Evolutionary conservation across 2,113 vertebrate genomes (phyloP).

Genomic region (Aegithalos caudatus): DNA sequence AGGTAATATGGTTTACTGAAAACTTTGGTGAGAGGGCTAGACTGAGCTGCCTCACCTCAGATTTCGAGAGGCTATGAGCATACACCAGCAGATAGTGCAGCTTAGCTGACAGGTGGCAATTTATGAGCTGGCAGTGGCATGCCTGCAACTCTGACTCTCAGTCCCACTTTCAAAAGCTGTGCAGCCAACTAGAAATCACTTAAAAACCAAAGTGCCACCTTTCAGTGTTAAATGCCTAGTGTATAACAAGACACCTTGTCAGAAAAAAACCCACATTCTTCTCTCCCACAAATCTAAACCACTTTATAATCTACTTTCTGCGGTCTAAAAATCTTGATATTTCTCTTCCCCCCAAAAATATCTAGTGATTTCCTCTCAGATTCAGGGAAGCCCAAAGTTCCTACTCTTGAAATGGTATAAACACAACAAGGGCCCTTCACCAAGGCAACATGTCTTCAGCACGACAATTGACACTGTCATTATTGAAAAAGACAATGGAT

Average conservation of each 20-base stretch:
- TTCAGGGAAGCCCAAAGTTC: neutral
- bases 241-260: neutral
- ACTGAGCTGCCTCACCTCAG: neutral
- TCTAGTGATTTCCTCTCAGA: neutral
- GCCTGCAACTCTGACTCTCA: neutral
- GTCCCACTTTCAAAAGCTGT: neutral
- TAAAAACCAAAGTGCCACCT: neutral
- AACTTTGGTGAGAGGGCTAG: neutral
- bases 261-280: neutral
- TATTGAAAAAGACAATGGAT: neutral
- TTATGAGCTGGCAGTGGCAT: neutral
- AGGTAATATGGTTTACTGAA: neutral
- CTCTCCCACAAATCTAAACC: neutral
- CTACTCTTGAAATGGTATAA: neutral
- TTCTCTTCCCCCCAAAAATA: neutral
- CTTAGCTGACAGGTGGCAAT: neutral
- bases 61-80: neutral
- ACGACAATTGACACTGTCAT: no score
- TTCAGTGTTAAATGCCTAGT: neutral
- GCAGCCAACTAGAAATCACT: neutral
- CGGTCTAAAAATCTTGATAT: neutral
- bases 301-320: neutral
- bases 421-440: neutral
- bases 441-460: neutral
- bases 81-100: neutral